These are phyloP conservation scores for Nomada lathburiana DNA, from an alignment of 2,888 invertebrate genomes.

Conservation along the genomic window DNA sequence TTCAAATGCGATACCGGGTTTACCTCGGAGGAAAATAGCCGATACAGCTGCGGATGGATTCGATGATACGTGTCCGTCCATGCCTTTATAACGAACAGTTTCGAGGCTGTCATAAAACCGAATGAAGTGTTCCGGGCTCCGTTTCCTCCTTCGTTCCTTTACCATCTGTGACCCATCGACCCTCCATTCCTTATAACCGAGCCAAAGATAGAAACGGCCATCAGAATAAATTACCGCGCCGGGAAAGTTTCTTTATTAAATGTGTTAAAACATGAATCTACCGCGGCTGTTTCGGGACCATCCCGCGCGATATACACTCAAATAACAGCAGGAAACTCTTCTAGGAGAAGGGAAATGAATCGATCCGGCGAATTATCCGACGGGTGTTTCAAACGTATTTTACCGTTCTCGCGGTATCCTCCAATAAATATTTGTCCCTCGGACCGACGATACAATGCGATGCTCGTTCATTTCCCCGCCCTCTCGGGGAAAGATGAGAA, in stretches of 20 bases:
- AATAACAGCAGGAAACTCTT: too few species aligned
- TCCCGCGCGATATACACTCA: too few species aligned
- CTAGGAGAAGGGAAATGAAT: too few species aligned
- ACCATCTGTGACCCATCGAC: slow-evolving; percentile 12
- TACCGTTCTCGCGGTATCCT: too few species aligned
- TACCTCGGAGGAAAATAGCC: slow-evolving; percentile 35
- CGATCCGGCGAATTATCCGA: too few species aligned
- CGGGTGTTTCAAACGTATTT: too few species aligned
- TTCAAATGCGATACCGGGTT: slow-evolving; percentile 58
- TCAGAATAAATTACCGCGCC: slow-evolving; percentile 16
- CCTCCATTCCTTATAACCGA: not conserved
- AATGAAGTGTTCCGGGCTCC: slow-evolving; percentile 60
- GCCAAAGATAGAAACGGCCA: slow-evolving; percentile 15
- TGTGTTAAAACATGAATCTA: not conserved
- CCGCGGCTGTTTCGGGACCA: too few species aligned
- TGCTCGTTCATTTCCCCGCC: too few species aligned
- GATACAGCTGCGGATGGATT: slow-evolving; percentile 41
- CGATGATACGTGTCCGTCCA: slow-evolving; percentile 50
- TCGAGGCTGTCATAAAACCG: slow-evolving; percentile 63
- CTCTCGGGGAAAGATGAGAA: too few species aligned
- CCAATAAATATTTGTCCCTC: too few species aligned
- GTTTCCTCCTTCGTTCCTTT: slow-evolving; percentile 51
- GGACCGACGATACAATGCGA: too few species aligned
- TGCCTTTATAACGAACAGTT: slow-evolving; percentile 49
- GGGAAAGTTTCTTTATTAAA: not conserved